A percentile compares a stretch with the other conserved stretches of the same genome.
phyloP scores from a whole-genome alignment of 2,113 vertebrate genomes.

The Festucalex cinctus region DNA sequence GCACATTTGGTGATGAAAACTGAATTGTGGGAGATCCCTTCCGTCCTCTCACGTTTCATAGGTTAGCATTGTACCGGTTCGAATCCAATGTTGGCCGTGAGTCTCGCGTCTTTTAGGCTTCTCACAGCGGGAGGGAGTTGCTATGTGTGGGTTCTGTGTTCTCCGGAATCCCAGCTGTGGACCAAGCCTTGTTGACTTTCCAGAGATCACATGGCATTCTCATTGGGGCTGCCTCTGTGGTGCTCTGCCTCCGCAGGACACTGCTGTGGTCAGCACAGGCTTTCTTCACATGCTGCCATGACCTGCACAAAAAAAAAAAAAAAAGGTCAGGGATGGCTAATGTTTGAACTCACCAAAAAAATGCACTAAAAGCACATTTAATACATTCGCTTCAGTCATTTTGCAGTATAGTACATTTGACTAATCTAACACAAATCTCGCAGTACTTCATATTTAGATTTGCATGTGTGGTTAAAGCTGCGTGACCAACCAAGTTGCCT shows the following conservation, averaged over 20 bases:
- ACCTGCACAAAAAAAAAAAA: constrained; percentile 20
- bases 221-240: constrained; percentile 40
- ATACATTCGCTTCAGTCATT: constrained; percentile 1
- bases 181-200: constrained; percentile 74
- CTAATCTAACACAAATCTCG: not conserved
- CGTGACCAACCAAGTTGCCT: no score
- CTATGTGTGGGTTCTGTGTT: constrained; percentile 64
- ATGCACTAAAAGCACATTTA: constrained; percentile 15
- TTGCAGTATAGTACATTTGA: not conserved
- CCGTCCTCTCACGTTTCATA: constrained; percentile 23
- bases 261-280: constrained; percentile 57
- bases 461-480: no score
- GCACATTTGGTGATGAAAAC: constrained; percentile 8
- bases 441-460: no score
- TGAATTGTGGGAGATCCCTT: not conserved
- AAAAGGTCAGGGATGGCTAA: not conserved
- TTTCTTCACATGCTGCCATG: constrained; percentile 30
- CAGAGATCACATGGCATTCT: constrained; percentile 74
- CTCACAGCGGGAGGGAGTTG: constrained; percentile 70
- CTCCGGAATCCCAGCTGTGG: constrained; percentile 66
- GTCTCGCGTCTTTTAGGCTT: constrained; percentile 36
- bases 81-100: constrained; percentile 19
- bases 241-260: constrained; percentile 42
- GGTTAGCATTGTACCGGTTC: constrained; percentile 21
- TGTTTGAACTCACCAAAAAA: constrained; percentile 26